Percentiles rank a stretch among this genome's conserved stretches.
Evolutionary conservation across 2,113 vertebrate genomes (phyloP).

Genomic region (Crotalus helleri): DNA sequence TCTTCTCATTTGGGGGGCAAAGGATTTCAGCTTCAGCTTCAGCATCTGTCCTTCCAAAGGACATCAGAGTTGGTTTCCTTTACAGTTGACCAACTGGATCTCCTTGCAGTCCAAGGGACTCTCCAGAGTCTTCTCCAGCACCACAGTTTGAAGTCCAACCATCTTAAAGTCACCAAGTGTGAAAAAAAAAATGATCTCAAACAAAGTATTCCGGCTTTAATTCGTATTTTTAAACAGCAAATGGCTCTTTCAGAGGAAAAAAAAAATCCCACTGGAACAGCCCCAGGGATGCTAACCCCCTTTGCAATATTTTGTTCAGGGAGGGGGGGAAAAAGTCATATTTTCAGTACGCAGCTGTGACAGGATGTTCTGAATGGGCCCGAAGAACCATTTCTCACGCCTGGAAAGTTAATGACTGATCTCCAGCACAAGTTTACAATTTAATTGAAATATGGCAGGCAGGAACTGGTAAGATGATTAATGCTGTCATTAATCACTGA

Average conservation of each 20-base stretch:
- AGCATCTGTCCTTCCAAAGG: too few relatives aligned
- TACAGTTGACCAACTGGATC: too few relatives aligned
- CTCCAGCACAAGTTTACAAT: slow-evolving; percentile 32
- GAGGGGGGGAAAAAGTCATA: slow-evolving; percentile 11
- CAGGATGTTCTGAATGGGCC: slow-evolving; percentile 37
- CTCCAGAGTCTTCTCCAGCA: not conserved
- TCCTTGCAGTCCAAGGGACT: not conserved
- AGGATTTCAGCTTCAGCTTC: too few relatives aligned
- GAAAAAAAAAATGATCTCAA: not conserved
- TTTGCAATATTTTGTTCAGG: slow-evolving; percentile 31
- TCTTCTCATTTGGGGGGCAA: too few relatives aligned
- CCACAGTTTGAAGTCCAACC: not conserved
- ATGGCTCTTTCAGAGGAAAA: not conserved
- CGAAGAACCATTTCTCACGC: slow-evolving; percentile 42
- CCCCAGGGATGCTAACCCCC: not conserved
- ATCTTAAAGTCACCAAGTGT: not conserved
- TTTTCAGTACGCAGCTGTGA: slow-evolving; percentile 48
- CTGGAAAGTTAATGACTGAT: slow-evolving; percentile 47
- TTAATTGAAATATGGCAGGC: slow-evolving; percentile 35
- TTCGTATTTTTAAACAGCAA: not conserved
- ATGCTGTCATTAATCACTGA: slow-evolving; percentile 31
- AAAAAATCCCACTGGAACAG: not conserved
- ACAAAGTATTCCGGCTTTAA: not conserved
- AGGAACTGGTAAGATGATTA: slow-evolving; percentile 28
- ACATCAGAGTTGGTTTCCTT: too few relatives aligned